A percentile compares a stretch with the other conserved stretches of the same genome.
These are phyloP conservation scores for Lasioglossum albipes DNA, from an alignment of 1,140 invertebrate species.

Conservation along the genomic window DNA sequence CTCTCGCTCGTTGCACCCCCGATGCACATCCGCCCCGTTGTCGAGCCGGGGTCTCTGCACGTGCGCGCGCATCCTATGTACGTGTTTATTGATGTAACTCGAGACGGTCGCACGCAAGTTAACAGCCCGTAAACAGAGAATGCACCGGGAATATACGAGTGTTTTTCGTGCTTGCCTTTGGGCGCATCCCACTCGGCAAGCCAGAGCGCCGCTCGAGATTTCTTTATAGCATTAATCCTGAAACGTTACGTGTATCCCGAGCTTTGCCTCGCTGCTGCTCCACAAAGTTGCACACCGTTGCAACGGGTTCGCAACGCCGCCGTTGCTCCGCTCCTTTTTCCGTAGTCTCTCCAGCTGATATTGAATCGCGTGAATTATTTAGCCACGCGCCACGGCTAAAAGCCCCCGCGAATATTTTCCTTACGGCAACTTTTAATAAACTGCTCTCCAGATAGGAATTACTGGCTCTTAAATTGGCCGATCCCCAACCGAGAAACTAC, in stretches of 20 bases:
- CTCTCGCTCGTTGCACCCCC: no score
- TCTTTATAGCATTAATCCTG: slow-evolving; percentile 63
- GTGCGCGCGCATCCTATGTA: slow-evolving; percentile 67
- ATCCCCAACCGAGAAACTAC: background rate
- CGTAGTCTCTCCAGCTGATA: background rate
- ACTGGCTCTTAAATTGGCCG: background rate
- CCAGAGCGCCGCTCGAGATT: slow-evolving; percentile 59
- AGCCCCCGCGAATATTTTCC: background rate
- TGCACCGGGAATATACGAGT: slow-evolving; percentile 65
- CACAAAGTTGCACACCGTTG: background rate
- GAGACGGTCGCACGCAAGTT: slow-evolving; percentile 67
- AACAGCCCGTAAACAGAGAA: slow-evolving; percentile 68
- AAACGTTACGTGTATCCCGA: slow-evolving; percentile 46
- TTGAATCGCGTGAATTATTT: slow-evolving; percentile 27
- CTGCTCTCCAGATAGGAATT: background rate
- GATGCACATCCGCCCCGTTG: background rate
- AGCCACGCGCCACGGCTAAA: background rate
- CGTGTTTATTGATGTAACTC: slow-evolving; percentile 69
- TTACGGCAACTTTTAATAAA: slow-evolving; percentile 25
- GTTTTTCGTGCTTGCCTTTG: slow-evolving; percentile 63
- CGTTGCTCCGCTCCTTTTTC: no score
- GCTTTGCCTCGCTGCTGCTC: background rate
- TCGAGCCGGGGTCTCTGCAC: slow-evolving; percentile 27
- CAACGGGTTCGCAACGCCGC: no score
- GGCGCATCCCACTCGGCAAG: slow-evolving; percentile 49